phyloP scores from a whole-genome alignment of 1,140 invertebrate genomes.

The Drosophila tristis region DNA sequence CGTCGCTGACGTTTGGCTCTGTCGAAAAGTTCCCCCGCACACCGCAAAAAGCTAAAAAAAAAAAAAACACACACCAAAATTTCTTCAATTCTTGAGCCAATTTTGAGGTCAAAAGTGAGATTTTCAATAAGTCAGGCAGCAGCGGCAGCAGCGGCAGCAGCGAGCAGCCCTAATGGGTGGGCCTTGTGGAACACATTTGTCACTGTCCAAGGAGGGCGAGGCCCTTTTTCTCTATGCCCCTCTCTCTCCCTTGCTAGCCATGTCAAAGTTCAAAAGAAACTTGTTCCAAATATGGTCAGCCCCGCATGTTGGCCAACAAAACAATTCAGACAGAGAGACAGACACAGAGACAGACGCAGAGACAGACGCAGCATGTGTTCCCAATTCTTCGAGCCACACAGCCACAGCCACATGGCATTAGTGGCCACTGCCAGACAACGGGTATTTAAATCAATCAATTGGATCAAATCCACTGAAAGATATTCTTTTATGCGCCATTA shows the following conservation, averaged over 20 bases:
- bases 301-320: constrained; percentile 3
- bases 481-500: constrained; percentile 24
- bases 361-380: constrained; percentile 20
- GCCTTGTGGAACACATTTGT: constrained; percentile 44
- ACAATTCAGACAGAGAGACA: too few relatives aligned
- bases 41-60: too few relatives aligned
- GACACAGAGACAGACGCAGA: too few relatives aligned
- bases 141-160: constrained; percentile 8
- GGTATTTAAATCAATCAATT: constrained; percentile 44
- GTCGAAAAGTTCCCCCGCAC: constrained; percentile 27
- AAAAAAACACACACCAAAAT: neutral
- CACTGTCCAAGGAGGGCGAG: constrained; percentile 47
- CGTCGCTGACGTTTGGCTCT: constrained; percentile 15
- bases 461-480: constrained; percentile 17
- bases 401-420: too few relatives aligned
- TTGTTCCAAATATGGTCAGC: too few relatives aligned
- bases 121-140: constrained; percentile 49
- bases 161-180: neutral
- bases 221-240: constrained; percentile 5
- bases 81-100: constrained; percentile 25
- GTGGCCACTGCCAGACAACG: constrained; percentile 2
- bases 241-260: constrained; percentile 4
- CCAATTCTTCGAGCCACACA: constrained; percentile 6
- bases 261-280: constrained; percentile 37
- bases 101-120: constrained; percentile 76